These are phyloP conservation scores for Drosophila asahinai DNA, from an alignment of 1,140 invertebrate genomes.

Conservation along the genomic window DNA sequence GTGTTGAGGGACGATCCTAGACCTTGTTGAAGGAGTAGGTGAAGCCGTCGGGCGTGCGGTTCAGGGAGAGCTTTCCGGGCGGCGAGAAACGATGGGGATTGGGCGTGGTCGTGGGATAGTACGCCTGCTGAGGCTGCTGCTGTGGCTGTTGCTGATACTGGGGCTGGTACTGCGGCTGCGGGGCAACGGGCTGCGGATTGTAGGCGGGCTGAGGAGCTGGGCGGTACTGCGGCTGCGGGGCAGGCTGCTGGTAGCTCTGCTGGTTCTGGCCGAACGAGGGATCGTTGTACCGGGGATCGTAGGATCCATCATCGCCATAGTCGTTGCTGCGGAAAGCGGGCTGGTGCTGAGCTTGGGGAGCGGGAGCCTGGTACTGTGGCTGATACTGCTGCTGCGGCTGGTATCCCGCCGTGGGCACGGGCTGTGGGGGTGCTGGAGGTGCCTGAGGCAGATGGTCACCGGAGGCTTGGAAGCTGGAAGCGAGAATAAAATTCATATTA, in stretches of 20 bases:
- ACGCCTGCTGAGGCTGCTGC: conserved; percentile 75
- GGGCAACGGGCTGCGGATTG: conserved; percentile 74
- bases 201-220: conserved; percentile 84
- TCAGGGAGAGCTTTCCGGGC: conserved; percentile 92
- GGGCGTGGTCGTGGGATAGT: conserved; percentile 88
- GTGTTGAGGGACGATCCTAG: conserved; percentile 88
- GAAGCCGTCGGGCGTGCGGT: conserved; percentile 93
- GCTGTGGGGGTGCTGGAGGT: conserved; percentile 88
- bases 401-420: conserved; percentile 86
- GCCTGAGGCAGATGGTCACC: conserved; percentile 92
- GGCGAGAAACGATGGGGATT: conserved; percentile 91
- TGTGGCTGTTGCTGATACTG: conserved; percentile 85
- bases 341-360: conserved; percentile 81
- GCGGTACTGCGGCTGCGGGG: conserved; percentile 81
- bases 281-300: conserved; percentile 85
- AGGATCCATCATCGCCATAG: conserved; percentile 87
- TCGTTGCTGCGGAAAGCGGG: conserved; percentile 85
- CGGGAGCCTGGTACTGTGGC: conserved; percentile 79
- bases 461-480: conserved; percentile 88
- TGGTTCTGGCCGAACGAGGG: conserved; percentile 79
- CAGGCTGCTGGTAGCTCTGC: conserved; percentile 75
- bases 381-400: conserved; percentile 85
- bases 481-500: not conserved
- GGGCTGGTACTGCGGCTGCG: conserved; percentile 84
- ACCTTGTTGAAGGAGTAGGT: conserved; percentile 92